Evolutionary conservation across 2,113 vertebrate genomes (phyloP).

Genomic region (Elephas maximus): DNA sequence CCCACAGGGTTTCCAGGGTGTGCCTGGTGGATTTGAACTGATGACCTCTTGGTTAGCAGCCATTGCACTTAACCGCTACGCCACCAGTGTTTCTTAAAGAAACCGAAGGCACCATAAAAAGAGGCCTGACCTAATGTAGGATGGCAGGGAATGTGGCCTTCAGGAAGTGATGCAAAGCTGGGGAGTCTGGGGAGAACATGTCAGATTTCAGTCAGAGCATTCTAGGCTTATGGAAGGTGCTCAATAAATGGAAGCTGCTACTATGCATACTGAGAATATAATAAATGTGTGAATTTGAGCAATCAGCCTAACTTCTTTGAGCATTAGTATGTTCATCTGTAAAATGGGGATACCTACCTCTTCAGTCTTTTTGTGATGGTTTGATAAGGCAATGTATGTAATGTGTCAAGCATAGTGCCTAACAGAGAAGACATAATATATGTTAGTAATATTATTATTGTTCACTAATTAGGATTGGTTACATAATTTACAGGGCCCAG

Average conservation of each 20-base stretch:
- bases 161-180: neutral
- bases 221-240: neutral
- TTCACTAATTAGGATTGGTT: neutral
- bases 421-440: slow-evolving; percentile 28
- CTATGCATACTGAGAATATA: neutral
- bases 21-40: too few relatives aligned
- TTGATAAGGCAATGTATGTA: neutral
- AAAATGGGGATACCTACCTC: neutral
- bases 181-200: neutral
- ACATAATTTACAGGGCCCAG: neutral
- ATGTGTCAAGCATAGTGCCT: slow-evolving; percentile 17
- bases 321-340: neutral
- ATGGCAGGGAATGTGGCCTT: neutral
- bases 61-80: too few relatives aligned
- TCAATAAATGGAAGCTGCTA: slow-evolving; percentile 11
- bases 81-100: neutral
- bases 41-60: too few relatives aligned
- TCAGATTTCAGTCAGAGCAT: neutral
- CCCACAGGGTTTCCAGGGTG: too few relatives aligned
- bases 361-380: slow-evolving; percentile 33
- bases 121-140: slow-evolving; percentile 40
- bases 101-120: neutral
- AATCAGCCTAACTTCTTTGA: slow-evolving; percentile 53
- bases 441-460: slow-evolving; percentile 22
- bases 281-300: slow-evolving; percentile 21